Base-by-base conservation (phyloP, 1,140 invertebrate species). In the Pseudomyrmex dendroicus region DNA sequence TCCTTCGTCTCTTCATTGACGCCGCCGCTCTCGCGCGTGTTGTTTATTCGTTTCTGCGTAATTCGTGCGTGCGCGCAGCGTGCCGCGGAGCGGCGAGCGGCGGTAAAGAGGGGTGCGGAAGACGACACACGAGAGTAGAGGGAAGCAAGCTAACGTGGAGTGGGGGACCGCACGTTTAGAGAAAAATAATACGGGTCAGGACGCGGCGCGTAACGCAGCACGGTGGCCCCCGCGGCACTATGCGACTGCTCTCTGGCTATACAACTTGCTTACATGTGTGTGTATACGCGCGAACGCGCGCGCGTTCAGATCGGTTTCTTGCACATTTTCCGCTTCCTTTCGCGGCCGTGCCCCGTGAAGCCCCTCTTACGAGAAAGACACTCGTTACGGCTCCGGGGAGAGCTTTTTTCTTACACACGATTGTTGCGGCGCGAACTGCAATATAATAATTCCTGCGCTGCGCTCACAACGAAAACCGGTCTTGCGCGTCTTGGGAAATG, bases 11-110 rank as follows among this genome's bases (percentile, higher is more conserved):
- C 56, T 73, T 78, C 84, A 77, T 88, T 86, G 76, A 74, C 82
- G 84, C 35, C 35, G 35, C 35, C 77, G 82, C 70, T 86, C 84
- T 89, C 68, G 54, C 82, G 70, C 70, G 76, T 78, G 61, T 77
- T 67, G 61, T 82, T 67, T 82, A 80, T 83, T 63, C 52, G 73
- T 57, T 73, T 87, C 57, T 72, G 74, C 70, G 73, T 76, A 84
- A 86, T 76, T 78, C 56, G 61, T 80, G 63, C 74, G 67, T 82
- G 73, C 54, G 56, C 17, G 48, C n/a, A 64, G n/a, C 17, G 13
- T 20, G 20, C 17, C 44, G 17, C 8, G 50, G 48, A 22, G 0
- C 9, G 77, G 20, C 17, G 63, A 12, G 63, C 22, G n/a, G 56
- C 0, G 13, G 25, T 61, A 15, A 9, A 20, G 1, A 13, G 57